Evolutionary conservation across 2,113 vertebrate genomes (phyloP).

Genomic region (Odontesthes bonariensis): DNA sequence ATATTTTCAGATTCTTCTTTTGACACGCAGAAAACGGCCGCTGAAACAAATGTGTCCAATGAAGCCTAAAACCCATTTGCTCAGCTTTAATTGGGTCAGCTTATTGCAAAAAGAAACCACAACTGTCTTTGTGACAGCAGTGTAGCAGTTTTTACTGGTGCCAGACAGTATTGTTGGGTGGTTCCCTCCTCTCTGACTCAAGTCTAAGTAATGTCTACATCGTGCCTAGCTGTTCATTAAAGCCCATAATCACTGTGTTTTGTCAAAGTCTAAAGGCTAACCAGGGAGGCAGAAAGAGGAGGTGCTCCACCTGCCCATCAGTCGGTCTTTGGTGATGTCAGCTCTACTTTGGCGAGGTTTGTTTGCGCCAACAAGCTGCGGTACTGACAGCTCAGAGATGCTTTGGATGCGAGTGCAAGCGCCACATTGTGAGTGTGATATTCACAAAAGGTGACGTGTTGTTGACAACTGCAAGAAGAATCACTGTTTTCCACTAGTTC

Average conservation of each 20-base stretch:
- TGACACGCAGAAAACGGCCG: neutral
- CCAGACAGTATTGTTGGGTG: slow-evolving; percentile 46
- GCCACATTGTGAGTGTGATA: slow-evolving; percentile 2
- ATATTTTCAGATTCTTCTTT: no score
- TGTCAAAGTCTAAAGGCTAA: slow-evolving; percentile 66
- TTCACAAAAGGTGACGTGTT: slow-evolving; percentile 31
- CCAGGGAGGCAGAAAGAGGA: slow-evolving; percentile 45
- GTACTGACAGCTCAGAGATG: slow-evolving; percentile 48
- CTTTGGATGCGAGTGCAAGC: slow-evolving; percentile 40
- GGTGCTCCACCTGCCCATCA: slow-evolving; percentile 63
- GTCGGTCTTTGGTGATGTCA: slow-evolving; percentile 42
- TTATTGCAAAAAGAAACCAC: neutral
- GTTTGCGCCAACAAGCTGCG: slow-evolving; percentile 65
- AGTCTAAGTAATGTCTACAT: slow-evolving; percentile 34
- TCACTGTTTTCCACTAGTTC: neutral
- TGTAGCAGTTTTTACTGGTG: slow-evolving; percentile 22
- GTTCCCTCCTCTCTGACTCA: slow-evolving; percentile 46
- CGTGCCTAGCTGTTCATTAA: slow-evolving; percentile 36
- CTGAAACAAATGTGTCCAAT: neutral
- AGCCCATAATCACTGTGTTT: slow-evolving; percentile 70
- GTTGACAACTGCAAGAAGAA: slow-evolving; percentile 6
- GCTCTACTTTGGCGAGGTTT: slow-evolving; percentile 38
- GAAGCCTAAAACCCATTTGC: slow-evolving; percentile 3
- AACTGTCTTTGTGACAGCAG: neutral
- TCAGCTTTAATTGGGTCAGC: slow-evolving; percentile 32